Conservation (phyloP, 2,113 vertebrate genomes). For the Urocolius indicus region DNA sequence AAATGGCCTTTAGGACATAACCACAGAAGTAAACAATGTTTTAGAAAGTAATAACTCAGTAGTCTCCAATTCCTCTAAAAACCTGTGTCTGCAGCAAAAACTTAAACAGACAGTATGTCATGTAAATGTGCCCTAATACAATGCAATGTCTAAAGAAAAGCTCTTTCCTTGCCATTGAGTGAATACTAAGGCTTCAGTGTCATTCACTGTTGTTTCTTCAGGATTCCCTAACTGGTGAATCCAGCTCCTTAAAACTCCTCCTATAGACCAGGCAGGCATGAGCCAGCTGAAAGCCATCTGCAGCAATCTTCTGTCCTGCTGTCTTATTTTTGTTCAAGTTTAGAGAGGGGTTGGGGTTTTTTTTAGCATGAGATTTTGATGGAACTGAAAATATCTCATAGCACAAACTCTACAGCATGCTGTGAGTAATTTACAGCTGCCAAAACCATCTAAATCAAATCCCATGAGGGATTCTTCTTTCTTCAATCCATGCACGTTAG, state of each 20-base stretch:
- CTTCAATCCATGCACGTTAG: conserved; percentile 35
- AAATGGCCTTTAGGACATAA: background rate
- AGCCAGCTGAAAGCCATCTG: conserved; percentile 54
- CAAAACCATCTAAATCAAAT: conserved; percentile 67
- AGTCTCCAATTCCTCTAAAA: background rate
- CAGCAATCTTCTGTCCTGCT: background rate
- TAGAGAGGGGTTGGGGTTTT: background rate
- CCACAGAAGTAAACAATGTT: conserved; percentile 16
- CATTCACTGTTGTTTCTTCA: background rate
- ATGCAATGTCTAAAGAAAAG: background rate
- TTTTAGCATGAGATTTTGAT: conserved; percentile 56
- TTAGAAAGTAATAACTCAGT: background rate
- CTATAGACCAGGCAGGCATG: background rate
- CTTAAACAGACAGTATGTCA: background rate
- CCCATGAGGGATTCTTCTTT: conserved; percentile 57
- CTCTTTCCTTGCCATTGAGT: background rate
- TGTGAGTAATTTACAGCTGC: conserved; percentile 73
- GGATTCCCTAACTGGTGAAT: background rate
- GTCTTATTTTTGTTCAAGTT: conserved; percentile 8
- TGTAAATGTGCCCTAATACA: background rate
- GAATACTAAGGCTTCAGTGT: background rate
- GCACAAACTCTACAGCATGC: conserved; percentile 57
- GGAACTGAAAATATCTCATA: conserved; percentile 66
- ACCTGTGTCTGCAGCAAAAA: background rate
- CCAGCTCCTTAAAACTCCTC: background rate